Percentiles rank a stretch among this genome's conserved stretches.
Evolutionary conservation across 2,888 invertebrate genomes (phyloP).

Genomic region (Hartigia nigra): DNA sequence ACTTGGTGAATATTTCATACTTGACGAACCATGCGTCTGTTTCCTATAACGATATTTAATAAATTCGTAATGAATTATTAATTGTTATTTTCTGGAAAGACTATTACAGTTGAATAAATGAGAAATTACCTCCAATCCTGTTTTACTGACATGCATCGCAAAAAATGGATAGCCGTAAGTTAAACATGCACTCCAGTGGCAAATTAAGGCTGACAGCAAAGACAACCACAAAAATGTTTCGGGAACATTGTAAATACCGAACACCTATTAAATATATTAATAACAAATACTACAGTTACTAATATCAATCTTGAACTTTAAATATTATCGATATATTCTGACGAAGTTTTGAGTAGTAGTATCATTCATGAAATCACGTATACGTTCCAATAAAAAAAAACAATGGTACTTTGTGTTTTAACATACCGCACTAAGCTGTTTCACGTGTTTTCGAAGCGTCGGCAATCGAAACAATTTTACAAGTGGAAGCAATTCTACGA

Average conservation of each 20-base stretch:
- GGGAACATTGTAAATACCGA: slow-evolving; percentile 33
- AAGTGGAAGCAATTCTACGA: slow-evolving; percentile 47
- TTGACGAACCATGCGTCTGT: slow-evolving; percentile 38
- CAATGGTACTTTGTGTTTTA: too few species aligned
- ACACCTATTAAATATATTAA: slow-evolving; percentile 34
- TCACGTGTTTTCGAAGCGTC: slow-evolving; percentile 44
- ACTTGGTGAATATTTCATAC: slow-evolving; percentile 31
- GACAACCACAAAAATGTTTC: slow-evolving; percentile 46
- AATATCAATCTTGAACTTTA: too few species aligned
- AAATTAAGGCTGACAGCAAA: slow-evolving; percentile 43
- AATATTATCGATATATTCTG: too few species aligned
- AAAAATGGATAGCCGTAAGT: slow-evolving; percentile 49
- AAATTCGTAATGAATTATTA: not conserved
- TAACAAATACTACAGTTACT: too few species aligned
- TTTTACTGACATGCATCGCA: slow-evolving; percentile 23
- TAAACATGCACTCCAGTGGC: slow-evolving; percentile 55
- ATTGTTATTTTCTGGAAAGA: not conserved
- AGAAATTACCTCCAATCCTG: too few species aligned
- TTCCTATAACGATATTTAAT: slow-evolving; percentile 25
- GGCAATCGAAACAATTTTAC: slow-evolving; percentile 45
- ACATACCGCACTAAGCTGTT: slow-evolving; percentile 42
- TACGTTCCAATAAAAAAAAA: too few species aligned
- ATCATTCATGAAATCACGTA: too few species aligned
- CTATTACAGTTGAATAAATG: not conserved
- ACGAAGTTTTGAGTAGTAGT: too few species aligned